Percentiles rank a stretch among this genome's conserved stretches.
Evolutionary conservation across 1,140 invertebrate genomes (phyloP).

Genomic region (Zaprionus davidi): DNA sequence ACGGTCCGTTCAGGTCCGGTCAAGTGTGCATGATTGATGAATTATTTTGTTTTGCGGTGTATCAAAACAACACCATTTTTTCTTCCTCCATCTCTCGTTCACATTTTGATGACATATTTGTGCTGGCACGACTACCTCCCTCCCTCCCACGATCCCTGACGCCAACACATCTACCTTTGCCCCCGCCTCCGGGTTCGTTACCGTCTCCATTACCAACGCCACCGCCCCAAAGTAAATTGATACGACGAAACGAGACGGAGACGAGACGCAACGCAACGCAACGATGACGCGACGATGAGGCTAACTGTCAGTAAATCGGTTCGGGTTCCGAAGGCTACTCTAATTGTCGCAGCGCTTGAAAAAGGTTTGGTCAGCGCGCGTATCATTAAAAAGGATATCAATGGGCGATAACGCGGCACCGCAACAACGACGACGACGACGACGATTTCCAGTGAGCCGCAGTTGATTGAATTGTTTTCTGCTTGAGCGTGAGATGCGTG

Average conservation of each 20-base stretch:
- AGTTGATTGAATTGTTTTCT: slow-evolving; percentile 80
- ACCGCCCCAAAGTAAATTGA: slow-evolving; percentile 60
- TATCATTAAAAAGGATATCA: slow-evolving; percentile 82
- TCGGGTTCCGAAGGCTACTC: slow-evolving; percentile 31
- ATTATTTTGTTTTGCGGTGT: slow-evolving; percentile 81
- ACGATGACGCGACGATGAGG: slow-evolving; percentile 23
- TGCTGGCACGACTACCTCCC: slow-evolving; percentile 11
- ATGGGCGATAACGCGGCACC: slow-evolving; percentile 72
- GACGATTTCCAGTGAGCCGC: slow-evolving; percentile 30
- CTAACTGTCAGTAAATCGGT: slow-evolving; percentile 38
- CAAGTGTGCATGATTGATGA: slow-evolving; percentile 83
- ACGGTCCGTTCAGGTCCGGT: slow-evolving; percentile 47
- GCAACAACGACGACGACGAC: slow-evolving; percentile 28
- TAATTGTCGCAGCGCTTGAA: slow-evolving; percentile 53
- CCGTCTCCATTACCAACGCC: slow-evolving; percentile 31
- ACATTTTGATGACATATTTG: slow-evolving; percentile 75
- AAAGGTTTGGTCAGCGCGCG: slow-evolving; percentile 71
- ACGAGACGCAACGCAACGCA: slow-evolving; percentile 20
- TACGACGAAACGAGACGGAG: slow-evolving; percentile 35
- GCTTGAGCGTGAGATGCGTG: neutral
- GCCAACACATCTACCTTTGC: neutral
- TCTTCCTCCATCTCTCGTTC: slow-evolving; percentile 31
- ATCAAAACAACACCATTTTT: slow-evolving; percentile 79
- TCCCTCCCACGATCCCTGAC: neutral
- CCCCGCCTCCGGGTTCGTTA: neutral